Percentiles rank a stretch among this genome's conserved stretches.
These are phyloP conservation scores for Aphelenchoides fujianensis DNA, from an alignment of 1,140 invertebrate species.

Conservation along the genomic window DNA sequence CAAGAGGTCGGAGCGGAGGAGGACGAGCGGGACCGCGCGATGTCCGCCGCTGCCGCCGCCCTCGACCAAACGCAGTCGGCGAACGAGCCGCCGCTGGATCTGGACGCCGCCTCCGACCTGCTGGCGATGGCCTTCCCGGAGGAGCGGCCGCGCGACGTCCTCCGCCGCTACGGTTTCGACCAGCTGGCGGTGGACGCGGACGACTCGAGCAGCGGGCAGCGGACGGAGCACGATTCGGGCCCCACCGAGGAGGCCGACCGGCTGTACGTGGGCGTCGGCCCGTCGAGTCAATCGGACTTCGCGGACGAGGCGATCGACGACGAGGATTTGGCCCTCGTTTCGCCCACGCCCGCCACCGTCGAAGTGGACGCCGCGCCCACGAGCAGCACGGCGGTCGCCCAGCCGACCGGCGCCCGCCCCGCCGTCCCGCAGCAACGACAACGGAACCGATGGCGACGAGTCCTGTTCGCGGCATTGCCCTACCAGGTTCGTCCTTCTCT, in stretches of 20 bases:
- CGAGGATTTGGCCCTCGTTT: constrained; percentile 15
- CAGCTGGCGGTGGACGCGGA: constrained; percentile 12
- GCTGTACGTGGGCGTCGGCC: neutral
- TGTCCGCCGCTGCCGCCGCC: neutral
- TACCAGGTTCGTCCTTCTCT: constrained; percentile 5
- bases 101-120: constrained; percentile 14
- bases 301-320: constrained; percentile 21
- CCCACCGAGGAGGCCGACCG: constrained; percentile 6
- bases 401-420: neutral
- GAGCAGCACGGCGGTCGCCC: neutral
- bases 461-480: constrained; percentile 20
- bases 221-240: neutral
- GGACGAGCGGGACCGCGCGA: neutral
- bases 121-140: constrained; percentile 22
- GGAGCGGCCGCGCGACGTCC: constrained; percentile 9
- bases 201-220: neutral
- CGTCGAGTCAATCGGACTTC: neutral
- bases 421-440: neutral
- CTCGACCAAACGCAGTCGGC: neutral
- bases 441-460: constrained; percentile 21
- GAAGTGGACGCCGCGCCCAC: neutral
- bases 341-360: neutral
- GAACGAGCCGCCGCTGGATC: constrained; percentile 1
- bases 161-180: constrained; percentile 1
- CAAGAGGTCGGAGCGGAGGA: neutral